Evolutionary conservation across 2,113 vertebrate genomes (phyloP), one percentile per base, ranked within the genome.

Genomic region (Apodemus speciosus): DNA sequence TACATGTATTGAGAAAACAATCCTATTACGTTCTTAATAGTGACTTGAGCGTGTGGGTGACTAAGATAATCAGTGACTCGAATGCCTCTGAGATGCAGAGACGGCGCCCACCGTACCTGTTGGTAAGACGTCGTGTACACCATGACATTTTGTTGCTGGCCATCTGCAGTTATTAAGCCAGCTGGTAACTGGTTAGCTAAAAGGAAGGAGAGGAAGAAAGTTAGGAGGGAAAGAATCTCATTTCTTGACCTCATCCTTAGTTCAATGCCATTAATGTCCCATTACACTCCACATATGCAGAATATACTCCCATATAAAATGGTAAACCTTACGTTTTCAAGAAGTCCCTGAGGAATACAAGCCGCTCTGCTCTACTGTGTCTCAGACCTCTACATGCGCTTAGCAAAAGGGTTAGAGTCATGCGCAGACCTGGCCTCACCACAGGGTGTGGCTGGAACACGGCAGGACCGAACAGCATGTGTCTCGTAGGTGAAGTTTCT

Each of bases 81-180:
- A 62, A 27, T 62, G n/a, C 23, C 88, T 86, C 85, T 5, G 0
- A 81, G 91, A 84, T 49, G 75, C n/a, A 92, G 85, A 83, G 51
- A 62, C 43, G 38, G 40, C 16, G 85, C 30, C 46, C 16, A 85
- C 30, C 46, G 75, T 98, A 99, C 99, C 99, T 99, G 99, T 98
- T 99, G 99, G 96, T 99, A 99, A 0, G 99, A 99, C 58, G 99
- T 99, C 97, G 99, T 99, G 96, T 99, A 99, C 96, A 99, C 99
- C 99, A 99, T 99, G 90, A 99, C 99, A 9, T 99, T 99, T 97
- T 99, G 99, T 97, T 99, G 99, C 91, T 99, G 99, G 46, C 99
- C 99, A 3, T 99, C 99, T 95, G 99, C 98, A 95, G 99, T 99
- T 98, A 99, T 99, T 94, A 99, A 99, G 93, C 99, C 99, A 73